Base-by-base conservation (phyloP, 2,888 invertebrate species). In the Drosophila parthenogenetica region DNA sequence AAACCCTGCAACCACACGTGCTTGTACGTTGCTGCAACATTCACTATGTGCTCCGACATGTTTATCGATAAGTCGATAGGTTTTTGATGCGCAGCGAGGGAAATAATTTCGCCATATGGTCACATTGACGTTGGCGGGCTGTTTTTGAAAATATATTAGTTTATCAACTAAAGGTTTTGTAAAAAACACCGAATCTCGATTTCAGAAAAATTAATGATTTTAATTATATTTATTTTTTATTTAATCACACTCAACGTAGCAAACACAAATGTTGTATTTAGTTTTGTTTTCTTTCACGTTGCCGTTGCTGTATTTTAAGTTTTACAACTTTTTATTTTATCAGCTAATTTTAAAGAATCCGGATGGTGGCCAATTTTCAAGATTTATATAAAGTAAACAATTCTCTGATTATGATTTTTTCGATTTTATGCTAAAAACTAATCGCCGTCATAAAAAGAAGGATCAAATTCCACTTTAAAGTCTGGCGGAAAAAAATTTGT, bases 181-280 rank as follows among this genome's bases (percentile, higher is more conserved):
- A 32, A 25, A 32, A 8, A 32, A 39, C 29, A 29, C 1, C 3
- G 16, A 11, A 14, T 10, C 46, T 29, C 37, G 5, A 3, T n/a
- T 57, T 19, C 29, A 29, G 13, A 40, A 54, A 50, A 45, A 17
- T 49, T 49, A 37, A 79, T 81, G 70, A 73, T 82, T 87, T 74
- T 72, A 86, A 86, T 75, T 60, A 75, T 75, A 77, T 88, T 83
- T 88, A 86, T 35, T 35, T 35, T 29, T 35, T 35, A 35, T 87
- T 87, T 77, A 87, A 87, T 84, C 87, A 87, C 85, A 77, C 87
- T 71, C 77, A 88, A 86, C 79, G 73, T 75, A 81, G 83, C 70
- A 77, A 81, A 86, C 74, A 65, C 66, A 86, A 79, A 79, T 73
- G 51, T 59, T 81, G 69, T 73, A 65, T 63, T 71, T 69, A 45